Percentiles rank a stretch among this genome's conserved stretches.
Evolutionary conservation across 2,113 vertebrate species (phyloP).

Genomic region (Ochotona curzoniae): DNA sequence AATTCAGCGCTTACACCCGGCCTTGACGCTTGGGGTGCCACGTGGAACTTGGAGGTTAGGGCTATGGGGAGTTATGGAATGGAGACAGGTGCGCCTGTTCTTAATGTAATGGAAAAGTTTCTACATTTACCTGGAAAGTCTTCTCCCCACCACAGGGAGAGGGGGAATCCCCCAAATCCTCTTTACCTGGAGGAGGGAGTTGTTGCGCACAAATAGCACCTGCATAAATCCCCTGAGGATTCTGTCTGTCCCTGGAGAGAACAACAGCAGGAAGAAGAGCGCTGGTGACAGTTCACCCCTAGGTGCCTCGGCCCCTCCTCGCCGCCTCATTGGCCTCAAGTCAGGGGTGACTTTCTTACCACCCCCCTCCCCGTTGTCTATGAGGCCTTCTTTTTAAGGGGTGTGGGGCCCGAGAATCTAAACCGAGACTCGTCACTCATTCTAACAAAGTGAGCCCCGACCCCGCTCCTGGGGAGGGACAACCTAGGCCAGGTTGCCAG

Average conservation of each 20-base stretch:
- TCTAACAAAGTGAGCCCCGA: neutral
- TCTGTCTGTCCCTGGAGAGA: neutral
- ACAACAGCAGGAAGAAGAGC: neutral
- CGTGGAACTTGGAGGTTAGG: neutral
- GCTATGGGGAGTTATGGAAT: neutral
- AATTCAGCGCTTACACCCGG: conserved; percentile 14
- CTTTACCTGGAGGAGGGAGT: neutral
- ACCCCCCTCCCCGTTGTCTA: neutral
- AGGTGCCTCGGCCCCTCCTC: neutral
- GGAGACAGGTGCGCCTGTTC: neutral
- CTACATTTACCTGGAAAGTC: neutral
- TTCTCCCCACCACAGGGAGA: neutral
- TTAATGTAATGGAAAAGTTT: neutral
- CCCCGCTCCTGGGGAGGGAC: too few relatives aligned
- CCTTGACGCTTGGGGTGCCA: neutral
- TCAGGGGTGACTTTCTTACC: neutral
- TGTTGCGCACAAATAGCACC: too few relatives aligned
- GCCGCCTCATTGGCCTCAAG: neutral
- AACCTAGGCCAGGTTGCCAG: too few relatives aligned
- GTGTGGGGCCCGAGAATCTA: neutral
- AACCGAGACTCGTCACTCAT: neutral
- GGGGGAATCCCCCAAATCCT: conserved; percentile 1
- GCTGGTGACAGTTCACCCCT: neutral
- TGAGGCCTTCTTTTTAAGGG: neutral
- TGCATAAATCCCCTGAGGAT: neutral